Evolutionary conservation across 2,888 invertebrate species (phyloP).

Genomic region (Erebia aethiops): DNA sequence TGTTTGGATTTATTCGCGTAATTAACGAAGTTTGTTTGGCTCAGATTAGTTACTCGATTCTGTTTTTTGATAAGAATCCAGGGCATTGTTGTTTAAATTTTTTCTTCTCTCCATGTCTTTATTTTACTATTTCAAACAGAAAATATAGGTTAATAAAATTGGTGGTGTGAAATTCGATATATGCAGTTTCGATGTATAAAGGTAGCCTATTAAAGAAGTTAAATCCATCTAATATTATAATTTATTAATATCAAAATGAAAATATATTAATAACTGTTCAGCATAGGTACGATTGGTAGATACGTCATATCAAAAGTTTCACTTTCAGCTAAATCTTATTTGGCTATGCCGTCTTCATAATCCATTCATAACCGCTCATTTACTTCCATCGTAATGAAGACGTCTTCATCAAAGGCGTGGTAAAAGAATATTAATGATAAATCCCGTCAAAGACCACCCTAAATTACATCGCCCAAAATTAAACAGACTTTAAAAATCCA

Average conservation of each 20-base stretch:
- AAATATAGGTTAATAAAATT: background rate
- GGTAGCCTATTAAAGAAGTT: no score
- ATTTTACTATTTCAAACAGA: background rate
- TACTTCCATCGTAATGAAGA: slow-evolving; percentile 25
- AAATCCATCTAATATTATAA: no score
- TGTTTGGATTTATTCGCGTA: slow-evolving; percentile 81
- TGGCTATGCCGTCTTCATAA: slow-evolving; percentile 9
- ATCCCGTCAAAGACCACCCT: slow-evolving; percentile 55
- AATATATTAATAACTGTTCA: background rate
- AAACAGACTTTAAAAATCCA: slow-evolving; percentile 68
- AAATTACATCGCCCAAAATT: slow-evolving; percentile 68
- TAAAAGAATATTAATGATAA: slow-evolving; percentile 53
- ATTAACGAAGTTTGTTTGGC: slow-evolving; percentile 80
- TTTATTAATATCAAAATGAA: no score
- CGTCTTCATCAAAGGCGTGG: slow-evolving; percentile 38
- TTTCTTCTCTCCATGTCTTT: background rate
- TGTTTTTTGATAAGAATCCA: slow-evolving; percentile 69
- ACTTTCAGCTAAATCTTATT: slow-evolving; percentile 6
- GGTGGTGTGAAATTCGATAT: background rate
- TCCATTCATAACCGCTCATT: slow-evolving; percentile 25
- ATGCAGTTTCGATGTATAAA: background rate
- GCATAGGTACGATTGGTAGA: background rate
- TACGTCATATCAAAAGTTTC: background rate
- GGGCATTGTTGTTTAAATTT: slow-evolving; percentile 50
- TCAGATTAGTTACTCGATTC: slow-evolving; percentile 75